Percentiles rank a stretch among this genome's conserved stretches.
Evolutionary conservation across 1,140 invertebrate species (phyloP).

Genomic region (Xylocopa sonorina): DNA sequence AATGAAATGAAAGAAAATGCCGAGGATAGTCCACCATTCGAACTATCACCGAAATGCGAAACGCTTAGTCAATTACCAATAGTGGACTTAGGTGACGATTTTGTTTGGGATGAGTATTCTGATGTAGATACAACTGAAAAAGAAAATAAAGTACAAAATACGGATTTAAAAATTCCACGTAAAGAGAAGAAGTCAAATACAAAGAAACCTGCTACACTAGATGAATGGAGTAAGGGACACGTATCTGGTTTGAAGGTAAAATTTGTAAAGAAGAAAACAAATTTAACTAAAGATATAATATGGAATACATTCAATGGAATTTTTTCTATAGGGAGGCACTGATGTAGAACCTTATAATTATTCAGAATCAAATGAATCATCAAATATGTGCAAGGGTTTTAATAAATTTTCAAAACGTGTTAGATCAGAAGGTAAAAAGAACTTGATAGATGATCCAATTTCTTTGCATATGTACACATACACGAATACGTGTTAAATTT

Average conservation of each 20-base stretch:
- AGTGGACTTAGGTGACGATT: constrained; percentile 77
- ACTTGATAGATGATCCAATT: background rate
- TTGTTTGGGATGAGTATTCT: constrained; percentile 56
- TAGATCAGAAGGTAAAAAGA: constrained; percentile 73
- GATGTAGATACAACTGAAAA: constrained; percentile 12
- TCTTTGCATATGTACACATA: background rate
- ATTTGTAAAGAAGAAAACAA: constrained; percentile 3
- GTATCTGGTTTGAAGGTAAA: constrained; percentile 69
- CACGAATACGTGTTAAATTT: constrained; percentile 22
- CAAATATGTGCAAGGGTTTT: constrained; percentile 18
- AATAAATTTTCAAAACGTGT: constrained; percentile 71
- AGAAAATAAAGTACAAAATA: background rate
- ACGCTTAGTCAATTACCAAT: constrained; percentile 73
- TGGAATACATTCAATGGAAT: constrained; percentile 20
- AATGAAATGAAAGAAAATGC: background rate
- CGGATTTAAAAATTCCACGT: background rate
- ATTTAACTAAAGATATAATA: background rate
- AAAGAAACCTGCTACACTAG: constrained; percentile 50
- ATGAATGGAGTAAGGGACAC: constrained; percentile 80
- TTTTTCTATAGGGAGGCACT: constrained; percentile 60
- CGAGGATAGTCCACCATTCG: constrained; percentile 18
- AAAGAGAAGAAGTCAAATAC: constrained; percentile 9
- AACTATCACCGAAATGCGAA: constrained; percentile 43
- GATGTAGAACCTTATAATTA: constrained; percentile 44
- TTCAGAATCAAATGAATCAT: background rate